phyloP scores from a whole-genome alignment of 2,797 vertebrate species.

The Takifugu rubripes region DNA sequence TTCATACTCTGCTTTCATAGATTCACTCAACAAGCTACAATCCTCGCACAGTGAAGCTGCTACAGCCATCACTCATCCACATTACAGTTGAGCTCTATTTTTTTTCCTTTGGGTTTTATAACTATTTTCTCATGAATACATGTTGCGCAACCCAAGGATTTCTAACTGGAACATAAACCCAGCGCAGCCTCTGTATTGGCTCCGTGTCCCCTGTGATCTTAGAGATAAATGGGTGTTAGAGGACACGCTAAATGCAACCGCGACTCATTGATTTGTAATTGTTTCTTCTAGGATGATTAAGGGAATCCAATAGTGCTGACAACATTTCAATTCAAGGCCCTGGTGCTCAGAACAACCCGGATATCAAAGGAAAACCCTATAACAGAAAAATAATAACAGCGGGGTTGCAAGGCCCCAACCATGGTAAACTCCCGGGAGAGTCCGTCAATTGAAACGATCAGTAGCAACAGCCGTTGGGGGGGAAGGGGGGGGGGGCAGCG shows the following conservation, averaged over 20 bases:
- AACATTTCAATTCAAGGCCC: conserved; percentile 13
- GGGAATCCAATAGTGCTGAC: conserved; percentile 39
- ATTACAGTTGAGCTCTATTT: no score
- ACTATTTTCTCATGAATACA: no score
- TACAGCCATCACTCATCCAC: not conserved
- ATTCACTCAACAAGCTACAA: conserved; percentile 9
- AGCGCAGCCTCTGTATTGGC: not conserved
- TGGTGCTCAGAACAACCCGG: not conserved
- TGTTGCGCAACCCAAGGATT: not conserved
- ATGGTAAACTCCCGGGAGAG: conserved; percentile 11
- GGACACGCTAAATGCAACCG: conserved; percentile 9
- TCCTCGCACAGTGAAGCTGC: not conserved
- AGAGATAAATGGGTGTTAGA: conserved; percentile 19
- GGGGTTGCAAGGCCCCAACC: conserved; percentile 3
- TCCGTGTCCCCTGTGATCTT: not conserved
- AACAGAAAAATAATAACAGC: not conserved
- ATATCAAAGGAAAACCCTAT: not conserved
- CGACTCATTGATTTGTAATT: conserved; percentile 28
- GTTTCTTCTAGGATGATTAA: conserved; percentile 33
- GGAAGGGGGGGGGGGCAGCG: not conserved
- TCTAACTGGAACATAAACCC: not conserved
- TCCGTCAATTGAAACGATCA: conserved; percentile 27
- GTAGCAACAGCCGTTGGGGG: conserved; percentile 15
- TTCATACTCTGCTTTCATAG: no score
- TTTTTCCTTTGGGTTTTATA: no score